Evolutionary conservation across 2,888 invertebrate genomes (phyloP).

Genomic region (Xestia xanthographa): DNA sequence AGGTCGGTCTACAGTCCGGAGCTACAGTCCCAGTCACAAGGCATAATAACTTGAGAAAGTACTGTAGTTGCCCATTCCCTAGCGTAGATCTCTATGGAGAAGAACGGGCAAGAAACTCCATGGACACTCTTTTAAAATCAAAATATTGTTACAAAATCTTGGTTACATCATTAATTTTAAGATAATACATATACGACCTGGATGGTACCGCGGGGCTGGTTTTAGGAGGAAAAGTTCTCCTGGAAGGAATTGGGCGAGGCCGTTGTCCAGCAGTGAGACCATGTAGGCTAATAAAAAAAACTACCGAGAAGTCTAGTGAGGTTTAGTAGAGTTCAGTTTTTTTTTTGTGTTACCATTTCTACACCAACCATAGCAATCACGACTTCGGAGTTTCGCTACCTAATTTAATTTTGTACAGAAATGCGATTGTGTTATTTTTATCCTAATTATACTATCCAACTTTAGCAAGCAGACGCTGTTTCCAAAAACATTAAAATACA

Average conservation of each 20-base stretch:
- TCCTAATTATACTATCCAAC: not conserved
- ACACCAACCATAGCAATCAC: not conserved
- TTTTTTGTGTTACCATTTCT: not conserved
- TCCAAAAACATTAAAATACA: conserved; percentile 21
- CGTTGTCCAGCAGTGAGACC: not conserved
- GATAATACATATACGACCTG: too few species aligned
- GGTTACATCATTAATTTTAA: too few species aligned
- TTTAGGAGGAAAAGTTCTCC: not conserved
- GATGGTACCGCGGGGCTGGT: not conserved
- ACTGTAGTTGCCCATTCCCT: too few species aligned
- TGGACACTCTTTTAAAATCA: too few species aligned
- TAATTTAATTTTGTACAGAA: not conserved
- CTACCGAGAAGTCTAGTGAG: not conserved
- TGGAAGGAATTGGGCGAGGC: not conserved
- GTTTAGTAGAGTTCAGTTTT: not conserved
- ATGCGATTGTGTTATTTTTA: not conserved
- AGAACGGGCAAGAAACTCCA: too few species aligned
- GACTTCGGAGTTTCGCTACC: not conserved
- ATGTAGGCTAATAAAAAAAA: not conserved
- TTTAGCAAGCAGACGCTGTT: conserved; percentile 14
- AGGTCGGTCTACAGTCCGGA: too few species aligned
- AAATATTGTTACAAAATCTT: too few species aligned
- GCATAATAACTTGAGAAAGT: too few species aligned
- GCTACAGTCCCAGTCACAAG: too few species aligned
- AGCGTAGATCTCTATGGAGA: too few species aligned